Percentiles rank a stretch among this genome's conserved stretches.
phyloP scores from a whole-genome alignment of 2,888 invertebrate species.

The Drosophila pseudotalamancana region DNA sequence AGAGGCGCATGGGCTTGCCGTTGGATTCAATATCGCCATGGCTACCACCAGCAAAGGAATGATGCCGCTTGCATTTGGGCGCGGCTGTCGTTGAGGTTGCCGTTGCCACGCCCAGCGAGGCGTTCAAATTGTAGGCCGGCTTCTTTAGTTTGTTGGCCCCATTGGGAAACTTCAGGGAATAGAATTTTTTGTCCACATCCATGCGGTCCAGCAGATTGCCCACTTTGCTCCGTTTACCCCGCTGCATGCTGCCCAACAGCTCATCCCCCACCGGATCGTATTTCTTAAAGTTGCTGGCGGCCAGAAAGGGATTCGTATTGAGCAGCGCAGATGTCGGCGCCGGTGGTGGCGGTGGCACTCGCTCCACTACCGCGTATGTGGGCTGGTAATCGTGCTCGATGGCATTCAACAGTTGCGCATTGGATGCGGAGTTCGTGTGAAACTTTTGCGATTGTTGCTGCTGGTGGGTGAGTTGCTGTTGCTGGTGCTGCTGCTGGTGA shows the following conservation, averaged over 20 bases:
- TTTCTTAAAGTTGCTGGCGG: slow-evolving; percentile 81
- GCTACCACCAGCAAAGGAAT: slow-evolving; percentile 84
- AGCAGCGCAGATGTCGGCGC: slow-evolving; percentile 53
- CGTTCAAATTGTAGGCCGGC: slow-evolving; percentile 45
- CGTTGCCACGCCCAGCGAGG: slow-evolving; percentile 52
- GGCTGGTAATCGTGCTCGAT: slow-evolving; percentile 81
- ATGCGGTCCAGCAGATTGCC: slow-evolving; percentile 59
- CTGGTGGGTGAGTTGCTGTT: slow-evolving; percentile 20
- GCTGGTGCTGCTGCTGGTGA: slow-evolving; percentile 55
- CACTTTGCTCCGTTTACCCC: slow-evolving; percentile 39
- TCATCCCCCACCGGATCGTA: slow-evolving; percentile 70
- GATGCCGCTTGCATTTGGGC: slow-evolving; percentile 83
- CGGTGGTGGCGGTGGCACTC: slow-evolving; percentile 51
- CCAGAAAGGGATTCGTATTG: slow-evolving; percentile 82
- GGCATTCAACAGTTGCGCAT: slow-evolving; percentile 75
- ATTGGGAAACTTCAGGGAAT: slow-evolving; percentile 82
- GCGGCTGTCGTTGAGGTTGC: slow-evolving; percentile 32
- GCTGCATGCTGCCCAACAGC: slow-evolving; percentile 47
- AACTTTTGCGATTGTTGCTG: slow-evolving; percentile 55
- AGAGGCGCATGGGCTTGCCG: slow-evolving; percentile 79
- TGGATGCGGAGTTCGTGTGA: slow-evolving; percentile 65
- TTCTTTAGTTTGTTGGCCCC: slow-evolving; percentile 51
- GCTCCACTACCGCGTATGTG: slow-evolving; percentile 80
- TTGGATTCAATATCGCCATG: slow-evolving; percentile 81
- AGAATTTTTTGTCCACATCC: slow-evolving; percentile 82